Conservation (phyloP, 2,113 vertebrate species). For the Nesogale talazaci region DNA sequence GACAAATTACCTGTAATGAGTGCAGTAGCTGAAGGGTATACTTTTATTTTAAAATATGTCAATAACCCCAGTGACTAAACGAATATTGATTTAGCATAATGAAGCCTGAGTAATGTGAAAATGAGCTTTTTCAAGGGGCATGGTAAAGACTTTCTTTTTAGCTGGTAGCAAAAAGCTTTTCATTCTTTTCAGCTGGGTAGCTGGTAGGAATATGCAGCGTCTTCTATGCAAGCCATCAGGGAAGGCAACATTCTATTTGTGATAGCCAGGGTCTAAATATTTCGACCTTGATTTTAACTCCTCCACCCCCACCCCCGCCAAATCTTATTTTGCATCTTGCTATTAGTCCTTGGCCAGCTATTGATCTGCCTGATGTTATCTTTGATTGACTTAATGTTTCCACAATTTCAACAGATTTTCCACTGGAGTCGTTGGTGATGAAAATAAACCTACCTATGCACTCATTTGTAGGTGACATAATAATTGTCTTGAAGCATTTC, state of each 20-base stretch:
- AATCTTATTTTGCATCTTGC: slow-evolving; percentile 57
- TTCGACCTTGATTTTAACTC: slow-evolving; percentile 46
- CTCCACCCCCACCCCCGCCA: slow-evolving; percentile 19
- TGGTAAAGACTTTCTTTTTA: slow-evolving; percentile 87
- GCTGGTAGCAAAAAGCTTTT: slow-evolving; percentile 86
- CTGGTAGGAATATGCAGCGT: slow-evolving; percentile 76
- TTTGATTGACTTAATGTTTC: slow-evolving; percentile 70
- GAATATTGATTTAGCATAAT: slow-evolving; percentile 99
- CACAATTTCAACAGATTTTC: slow-evolving; percentile 43
- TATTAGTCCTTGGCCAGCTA: slow-evolving; percentile 58
- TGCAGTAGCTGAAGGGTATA: slow-evolving; percentile 95
- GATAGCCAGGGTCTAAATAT: slow-evolving; percentile 41
- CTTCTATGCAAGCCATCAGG: slow-evolving; percentile 80
- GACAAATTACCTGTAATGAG: slow-evolving; percentile 98
- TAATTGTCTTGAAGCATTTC: slow-evolving; percentile 66
- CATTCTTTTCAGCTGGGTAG: slow-evolving; percentile 82
- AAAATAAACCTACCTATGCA: slow-evolving; percentile 28
- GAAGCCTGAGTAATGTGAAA: slow-evolving; percentile 96
- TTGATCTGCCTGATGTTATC: slow-evolving; percentile 65
- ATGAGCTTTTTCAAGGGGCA: slow-evolving; percentile 91
- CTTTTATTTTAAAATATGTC: slow-evolving; percentile 99
- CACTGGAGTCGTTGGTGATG: not conserved
- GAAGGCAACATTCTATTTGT: slow-evolving; percentile 28
- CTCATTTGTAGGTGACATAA: slow-evolving; percentile 31
- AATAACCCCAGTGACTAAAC: slow-evolving; percentile 98